Percentiles rank a stretch among this genome's conserved stretches.
Evolutionary conservation across 2,888 invertebrate species (phyloP).

Genomic region (Oegoconia quadripuncta): DNA sequence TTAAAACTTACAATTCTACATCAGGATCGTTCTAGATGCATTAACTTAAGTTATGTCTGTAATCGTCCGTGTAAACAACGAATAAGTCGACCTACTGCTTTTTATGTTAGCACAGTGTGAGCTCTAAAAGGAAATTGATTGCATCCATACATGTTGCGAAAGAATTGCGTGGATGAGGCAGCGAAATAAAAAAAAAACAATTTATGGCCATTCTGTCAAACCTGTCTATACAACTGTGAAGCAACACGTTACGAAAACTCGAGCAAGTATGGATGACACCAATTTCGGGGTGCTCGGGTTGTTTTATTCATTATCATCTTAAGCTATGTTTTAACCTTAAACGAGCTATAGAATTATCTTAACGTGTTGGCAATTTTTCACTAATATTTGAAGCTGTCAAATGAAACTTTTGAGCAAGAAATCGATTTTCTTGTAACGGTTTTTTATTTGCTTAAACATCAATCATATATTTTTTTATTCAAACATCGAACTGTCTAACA

Average conservation of each 20-base stretch:
- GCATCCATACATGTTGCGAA: slow-evolving; percentile 22
- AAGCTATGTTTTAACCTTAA: slow-evolving; percentile 12
- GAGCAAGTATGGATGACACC: slow-evolving; percentile 18
- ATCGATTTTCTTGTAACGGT: too few species aligned
- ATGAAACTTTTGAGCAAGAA: slow-evolving; percentile 38
- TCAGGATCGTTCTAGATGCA: too few species aligned
- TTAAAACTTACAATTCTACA: too few species aligned
- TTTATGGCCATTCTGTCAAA: slow-evolving; percentile 18
- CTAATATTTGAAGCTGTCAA: slow-evolving; percentile 59
- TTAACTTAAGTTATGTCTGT: too few species aligned
- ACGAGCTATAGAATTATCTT: slow-evolving; percentile 3
- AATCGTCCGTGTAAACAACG: too few species aligned
- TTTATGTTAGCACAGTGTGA: too few species aligned
- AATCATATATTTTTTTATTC: too few species aligned
- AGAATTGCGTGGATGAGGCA: slow-evolving; percentile 11
- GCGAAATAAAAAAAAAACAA: slow-evolving; percentile 11
- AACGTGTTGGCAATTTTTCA: slow-evolving; percentile 39
- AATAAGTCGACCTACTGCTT: too few species aligned
- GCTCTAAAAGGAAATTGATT: slow-evolving; percentile 19
- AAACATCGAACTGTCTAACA: slow-evolving; percentile 56
- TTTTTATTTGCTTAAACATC: too few species aligned
- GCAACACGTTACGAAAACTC: slow-evolving; percentile 18
- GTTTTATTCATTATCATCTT: slow-evolving; percentile 4
- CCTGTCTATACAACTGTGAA: slow-evolving; percentile 18
- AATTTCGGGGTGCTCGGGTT: slow-evolving; percentile 18